Percentiles rank a stretch among this genome's conserved stretches.
Evolutionary conservation across 1,140 invertebrate species (phyloP).

Genomic region (Drosophila eugracilis): DNA sequence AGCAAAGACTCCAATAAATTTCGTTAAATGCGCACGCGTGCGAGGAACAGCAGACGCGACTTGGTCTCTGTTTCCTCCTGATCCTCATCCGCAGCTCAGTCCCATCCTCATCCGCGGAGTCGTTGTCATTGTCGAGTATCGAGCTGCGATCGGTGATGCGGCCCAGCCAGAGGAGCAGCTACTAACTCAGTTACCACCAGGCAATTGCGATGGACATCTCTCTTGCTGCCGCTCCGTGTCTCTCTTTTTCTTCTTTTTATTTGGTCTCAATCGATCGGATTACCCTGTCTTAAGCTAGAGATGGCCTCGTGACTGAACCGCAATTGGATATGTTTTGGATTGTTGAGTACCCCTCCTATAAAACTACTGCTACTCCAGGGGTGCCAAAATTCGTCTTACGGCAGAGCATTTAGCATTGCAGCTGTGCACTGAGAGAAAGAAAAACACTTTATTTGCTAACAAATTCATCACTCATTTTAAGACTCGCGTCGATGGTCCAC

Average conservation of each 20-base stretch:
- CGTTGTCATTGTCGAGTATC: constrained; percentile 36
- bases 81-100: constrained; percentile 10
- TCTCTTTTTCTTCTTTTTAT: constrained; percentile 7
- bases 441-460: no score
- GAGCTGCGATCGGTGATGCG: constrained; percentile 22
- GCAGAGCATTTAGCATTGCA: no score
- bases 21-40: constrained; percentile 83
- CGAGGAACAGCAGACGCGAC: constrained; percentile 51
- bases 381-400: no score
- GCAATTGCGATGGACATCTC: constrained; percentile 79
- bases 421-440: no score
- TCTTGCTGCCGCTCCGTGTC: constrained; percentile 29
- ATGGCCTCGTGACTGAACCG: constrained; percentile 18
- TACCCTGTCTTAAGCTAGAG: constrained; percentile 1
- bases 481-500: no score
- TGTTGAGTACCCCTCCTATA: no score
- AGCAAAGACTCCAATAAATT: constrained; percentile 81
- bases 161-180: constrained; percentile 51
- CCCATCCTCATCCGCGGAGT: constrained; percentile 11
- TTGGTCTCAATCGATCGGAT: constrained; percentile 47
- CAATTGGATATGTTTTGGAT: no score
- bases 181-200: constrained; percentile 78
- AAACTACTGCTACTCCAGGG: no score
- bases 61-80: constrained; percentile 14
- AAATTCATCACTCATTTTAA: no score